These are phyloP conservation scores for Drosophila novamexicana DNA, from an alignment of 1,140 invertebrate genomes.

Conservation along the genomic window DNA sequence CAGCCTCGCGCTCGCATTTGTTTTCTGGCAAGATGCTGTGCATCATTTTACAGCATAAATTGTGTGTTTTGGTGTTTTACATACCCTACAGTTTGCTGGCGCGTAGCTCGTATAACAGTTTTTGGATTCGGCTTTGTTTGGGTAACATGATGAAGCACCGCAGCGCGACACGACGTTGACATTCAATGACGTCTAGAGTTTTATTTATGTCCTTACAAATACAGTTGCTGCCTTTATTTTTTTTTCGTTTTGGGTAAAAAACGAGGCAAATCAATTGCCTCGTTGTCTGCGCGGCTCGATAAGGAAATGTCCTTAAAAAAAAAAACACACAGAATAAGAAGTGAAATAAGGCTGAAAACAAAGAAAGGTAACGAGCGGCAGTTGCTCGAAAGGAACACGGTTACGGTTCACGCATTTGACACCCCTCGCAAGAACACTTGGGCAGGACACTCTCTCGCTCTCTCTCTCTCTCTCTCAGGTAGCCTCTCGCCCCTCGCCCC, in stretches of 20 bases:
- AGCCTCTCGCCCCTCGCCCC: conserved; percentile 15
- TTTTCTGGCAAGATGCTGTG: conserved; percentile 35
- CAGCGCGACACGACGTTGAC: conserved; percentile 49
- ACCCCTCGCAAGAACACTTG: conserved; percentile 51
- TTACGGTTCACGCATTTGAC: conserved; percentile 66
- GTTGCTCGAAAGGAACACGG: conserved; percentile 20
- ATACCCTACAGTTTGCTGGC: background rate
- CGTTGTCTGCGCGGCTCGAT: conserved; percentile 60
- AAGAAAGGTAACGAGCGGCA: conserved; percentile 59
- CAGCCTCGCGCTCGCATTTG: background rate
- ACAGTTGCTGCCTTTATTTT: conserved; percentile 18
- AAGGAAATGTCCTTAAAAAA: conserved; percentile 69
- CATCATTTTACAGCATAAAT: conserved; percentile 47
- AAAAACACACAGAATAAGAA: background rate
- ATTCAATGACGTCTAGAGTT: conserved; percentile 69
- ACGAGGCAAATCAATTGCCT: conserved; percentile 73
- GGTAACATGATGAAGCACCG: conserved; percentile 73
- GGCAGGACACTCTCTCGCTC: conserved; percentile 26
- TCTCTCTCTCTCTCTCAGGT: conserved; percentile 48
- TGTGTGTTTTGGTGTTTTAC: conserved; percentile 11
- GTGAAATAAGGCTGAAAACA: conserved; percentile 12
- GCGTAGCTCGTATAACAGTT: conserved; percentile 65
- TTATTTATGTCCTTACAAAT: conserved; percentile 68
- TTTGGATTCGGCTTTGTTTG: conserved; percentile 40
- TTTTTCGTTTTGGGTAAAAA: conserved; percentile 75